phyloP scores from a whole-genome alignment of 2,797 vertebrate genomes.

The Centroberyx gerrardi region DNA sequence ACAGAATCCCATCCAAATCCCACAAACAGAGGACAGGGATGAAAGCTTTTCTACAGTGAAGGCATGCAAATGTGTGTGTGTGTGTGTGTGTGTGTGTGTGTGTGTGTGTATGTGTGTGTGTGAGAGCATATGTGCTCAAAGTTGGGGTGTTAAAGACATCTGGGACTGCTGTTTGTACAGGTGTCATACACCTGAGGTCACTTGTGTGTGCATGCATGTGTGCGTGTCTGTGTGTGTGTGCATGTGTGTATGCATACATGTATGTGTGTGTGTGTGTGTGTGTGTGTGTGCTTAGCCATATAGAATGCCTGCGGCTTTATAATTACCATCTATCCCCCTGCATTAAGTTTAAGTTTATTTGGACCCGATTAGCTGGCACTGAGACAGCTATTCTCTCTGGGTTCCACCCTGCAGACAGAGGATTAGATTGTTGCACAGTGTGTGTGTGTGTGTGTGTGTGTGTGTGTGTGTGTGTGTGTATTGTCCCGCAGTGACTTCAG shows the following conservation, averaged over 20 bases:
- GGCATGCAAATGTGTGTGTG: constrained; percentile 14
- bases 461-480: background rate
- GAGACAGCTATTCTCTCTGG: constrained; percentile 25
- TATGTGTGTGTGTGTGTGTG: background rate
- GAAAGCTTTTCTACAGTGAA: constrained; percentile 51
- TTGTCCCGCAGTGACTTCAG: background rate
- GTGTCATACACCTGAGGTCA: constrained; percentile 49
- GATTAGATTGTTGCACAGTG: background rate
- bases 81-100: constrained; percentile 15
- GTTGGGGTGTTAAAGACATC: constrained; percentile 25
- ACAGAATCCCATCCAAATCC: constrained; percentile 69
- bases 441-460: background rate
- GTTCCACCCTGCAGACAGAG: background rate
- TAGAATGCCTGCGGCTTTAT: constrained; percentile 10
- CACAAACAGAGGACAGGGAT: constrained; percentile 69
- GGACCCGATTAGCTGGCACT: background rate
- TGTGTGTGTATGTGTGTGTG: constrained; percentile 17
- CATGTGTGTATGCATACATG: constrained; percentile 4
- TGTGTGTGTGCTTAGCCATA: background rate
- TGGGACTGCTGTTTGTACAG: constrained; percentile 61
- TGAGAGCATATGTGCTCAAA: constrained; percentile 8
- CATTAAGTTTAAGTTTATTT: background rate
- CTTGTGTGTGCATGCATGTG: constrained; percentile 9
- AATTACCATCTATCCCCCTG: background rate
- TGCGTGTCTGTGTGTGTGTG: constrained; percentile 18